Base-by-base conservation (phyloP, 2,113 vertebrate genomes). In the Muntiacus reevesi region DNA sequence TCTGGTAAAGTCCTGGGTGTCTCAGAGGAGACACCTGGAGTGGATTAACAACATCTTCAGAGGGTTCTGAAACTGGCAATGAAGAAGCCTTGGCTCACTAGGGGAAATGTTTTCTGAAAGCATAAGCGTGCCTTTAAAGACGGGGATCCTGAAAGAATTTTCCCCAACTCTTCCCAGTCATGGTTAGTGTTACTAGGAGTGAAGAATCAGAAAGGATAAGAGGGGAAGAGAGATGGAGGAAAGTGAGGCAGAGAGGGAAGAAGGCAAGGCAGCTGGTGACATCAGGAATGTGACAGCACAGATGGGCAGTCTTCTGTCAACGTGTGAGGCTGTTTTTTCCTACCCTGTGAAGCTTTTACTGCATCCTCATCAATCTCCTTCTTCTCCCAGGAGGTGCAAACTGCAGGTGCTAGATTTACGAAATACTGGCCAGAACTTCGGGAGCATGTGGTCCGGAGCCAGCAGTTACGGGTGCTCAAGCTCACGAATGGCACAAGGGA, bases 61-160 rank as follows among this genome's bases (percentile, higher is more conserved):
- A 71, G 19, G 9, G 14, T 79, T 50, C 27, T 3, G 43, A 17
- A 3, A n/a, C 17, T 9, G 19, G 21, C 23, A 17, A 2, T 0
- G 5, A 36, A 25, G 52, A 33, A 17, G 33, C 27, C 8, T 43
- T 33, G 81, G 14, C 23, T 15, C 9, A 3, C 19, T 3, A 4
- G 1, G 8, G 79, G 55, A 52, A 23, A 43, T 2, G 1, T 0
- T 13, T 74, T 76, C 25, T 7, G 10, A 6, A 21, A 71, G 9
- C 1, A 6, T 4, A 25, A 19, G 64, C 0, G 27, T 0, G 27
- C 74, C 25, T 7, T 3, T 1, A 2, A 5, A 15, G 6, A 19
- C 5, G 40, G 3, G 19, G 3, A 19, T 0, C 36, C 91, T 55
- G 62, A n/a, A 28, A 54, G 17, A 17, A 13, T 13, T 11, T 3